Conservation (phyloP, 2,888 invertebrate species). For the Drosophila putrida region DNA sequence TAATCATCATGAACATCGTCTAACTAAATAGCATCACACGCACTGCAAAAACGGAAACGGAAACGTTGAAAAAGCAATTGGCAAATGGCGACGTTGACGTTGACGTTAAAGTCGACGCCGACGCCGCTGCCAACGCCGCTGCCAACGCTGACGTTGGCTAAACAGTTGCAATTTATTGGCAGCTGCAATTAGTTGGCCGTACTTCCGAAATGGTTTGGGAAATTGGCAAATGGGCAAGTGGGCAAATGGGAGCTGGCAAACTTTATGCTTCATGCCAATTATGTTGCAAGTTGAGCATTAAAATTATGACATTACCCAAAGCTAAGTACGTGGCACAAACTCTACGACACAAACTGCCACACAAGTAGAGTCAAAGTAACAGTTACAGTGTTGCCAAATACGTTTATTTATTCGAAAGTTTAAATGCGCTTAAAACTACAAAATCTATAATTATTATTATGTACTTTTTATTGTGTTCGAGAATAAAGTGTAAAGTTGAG, state of each 20-base stretch:
- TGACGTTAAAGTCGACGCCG: constrained; percentile 1
- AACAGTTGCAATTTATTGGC: constrained; percentile 64
- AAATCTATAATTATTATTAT: neutral
- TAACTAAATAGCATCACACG: constrained; percentile 54
- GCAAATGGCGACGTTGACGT: constrained; percentile 54
- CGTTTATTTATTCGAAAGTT: neutral
- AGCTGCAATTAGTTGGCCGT: constrained; percentile 64
- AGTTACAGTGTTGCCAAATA: constrained; percentile 1
- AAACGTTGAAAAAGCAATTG: constrained; percentile 75
- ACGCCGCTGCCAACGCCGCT: constrained; percentile 1
- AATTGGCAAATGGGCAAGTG: constrained; percentile 4
- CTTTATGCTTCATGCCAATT: constrained; percentile 45
- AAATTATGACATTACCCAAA: constrained; percentile 38
- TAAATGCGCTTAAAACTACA: neutral
- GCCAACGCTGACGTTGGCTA: constrained; percentile 15
- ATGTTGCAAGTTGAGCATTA: constrained; percentile 40
- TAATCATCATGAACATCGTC: constrained; percentile 45
- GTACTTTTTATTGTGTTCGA: neutral
- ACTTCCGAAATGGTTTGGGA: constrained; percentile 34
- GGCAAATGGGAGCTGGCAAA: constrained; percentile 39
- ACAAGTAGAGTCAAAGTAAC: neutral
- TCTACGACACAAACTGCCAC: neutral
- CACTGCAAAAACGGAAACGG: constrained; percentile 64
- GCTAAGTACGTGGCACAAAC: constrained; percentile 7
- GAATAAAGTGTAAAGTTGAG: neutral